A percentile compares a stretch with the other conserved stretches of the same genome.
phyloP scores from a whole-genome alignment of 2,797 vertebrate species.

The Megalops cyprinoides region DNA sequence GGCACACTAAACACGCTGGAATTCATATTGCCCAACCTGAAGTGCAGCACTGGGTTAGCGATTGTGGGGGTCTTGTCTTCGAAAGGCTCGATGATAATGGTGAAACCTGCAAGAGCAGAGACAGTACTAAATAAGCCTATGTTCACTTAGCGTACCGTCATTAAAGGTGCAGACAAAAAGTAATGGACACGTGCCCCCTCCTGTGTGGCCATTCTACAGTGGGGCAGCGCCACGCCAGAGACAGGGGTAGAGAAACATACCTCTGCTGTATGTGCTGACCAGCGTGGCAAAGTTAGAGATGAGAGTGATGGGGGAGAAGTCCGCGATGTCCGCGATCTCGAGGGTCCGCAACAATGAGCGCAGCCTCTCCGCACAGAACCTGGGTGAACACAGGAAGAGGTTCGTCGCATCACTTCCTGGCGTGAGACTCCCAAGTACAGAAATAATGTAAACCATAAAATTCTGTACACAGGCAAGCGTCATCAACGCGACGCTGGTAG shows the following conservation, averaged over 20 bases:
- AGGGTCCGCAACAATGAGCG: constrained; percentile 85
- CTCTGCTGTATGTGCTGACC: constrained; percentile 94
- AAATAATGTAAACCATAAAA: too few relatives aligned
- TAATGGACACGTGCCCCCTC: too few relatives aligned
- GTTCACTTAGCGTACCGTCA: not conserved
- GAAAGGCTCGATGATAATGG: constrained; percentile 92
- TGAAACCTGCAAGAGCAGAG: constrained; percentile 76
- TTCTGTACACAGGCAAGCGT: too few relatives aligned
- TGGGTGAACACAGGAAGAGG: constrained; percentile 48
- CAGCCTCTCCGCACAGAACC: constrained; percentile 87
- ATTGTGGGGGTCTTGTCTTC: constrained; percentile 91
- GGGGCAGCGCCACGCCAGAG: too few relatives aligned
- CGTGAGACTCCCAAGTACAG: too few relatives aligned
- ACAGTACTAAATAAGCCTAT: not conserved
- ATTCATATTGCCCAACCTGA: constrained; percentile 74
- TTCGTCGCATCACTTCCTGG: not conserved
- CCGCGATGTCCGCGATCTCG: constrained; percentile 86
- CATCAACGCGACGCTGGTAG: too few relatives aligned
- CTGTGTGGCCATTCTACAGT: too few relatives aligned
- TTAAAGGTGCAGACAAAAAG: too few relatives aligned
- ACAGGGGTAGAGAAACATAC: constrained; percentile 56
- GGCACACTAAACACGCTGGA: not conserved
- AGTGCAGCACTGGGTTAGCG: constrained; percentile 88
- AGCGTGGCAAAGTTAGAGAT: constrained; percentile 91
- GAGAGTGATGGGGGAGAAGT: constrained; percentile 89